Percentiles rank a stretch among this genome's conserved stretches.
Conservation (phyloP, 1,140 invertebrate genomes). For the Lordiphosa collinella region DNA sequence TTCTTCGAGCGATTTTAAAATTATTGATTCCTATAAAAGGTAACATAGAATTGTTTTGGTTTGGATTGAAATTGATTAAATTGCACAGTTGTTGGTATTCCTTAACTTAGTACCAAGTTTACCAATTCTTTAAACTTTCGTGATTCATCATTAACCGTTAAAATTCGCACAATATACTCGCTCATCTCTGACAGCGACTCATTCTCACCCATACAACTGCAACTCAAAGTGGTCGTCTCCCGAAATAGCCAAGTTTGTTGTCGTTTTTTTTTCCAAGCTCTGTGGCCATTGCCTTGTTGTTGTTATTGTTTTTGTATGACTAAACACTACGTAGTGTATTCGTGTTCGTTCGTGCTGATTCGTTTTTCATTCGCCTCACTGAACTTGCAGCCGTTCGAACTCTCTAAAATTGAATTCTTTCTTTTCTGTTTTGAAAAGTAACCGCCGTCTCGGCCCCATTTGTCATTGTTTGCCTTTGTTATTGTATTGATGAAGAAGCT, state of each 20-base stretch:
- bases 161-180: neutral
- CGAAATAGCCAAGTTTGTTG: constrained; percentile 64
- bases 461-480: constrained; percentile 24
- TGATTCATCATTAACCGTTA: neutral
- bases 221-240: constrained; percentile 58
- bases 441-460: constrained; percentile 32
- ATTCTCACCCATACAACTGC: constrained; percentile 16
- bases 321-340: constrained; percentile 27
- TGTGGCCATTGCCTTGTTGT: constrained; percentile 4
- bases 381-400: constrained; percentile 27
- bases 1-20: too few species aligned
- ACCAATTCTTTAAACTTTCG: too few species aligned
- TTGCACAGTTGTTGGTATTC: too few species aligned
- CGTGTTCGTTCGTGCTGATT: too few species aligned
- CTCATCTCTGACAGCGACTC: constrained; percentile 23
- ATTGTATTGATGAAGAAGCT: constrained; percentile 42
- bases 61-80: too few species aligned
- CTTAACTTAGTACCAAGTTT: too few species aligned
- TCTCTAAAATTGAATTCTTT: constrained; percentile 24
- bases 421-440: constrained; percentile 44
- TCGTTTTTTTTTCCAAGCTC: constrained; percentile 4
- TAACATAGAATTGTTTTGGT: too few species aligned
- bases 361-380: constrained; percentile 18
- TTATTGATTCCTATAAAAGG: too few species aligned
- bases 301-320: constrained; percentile 42